These are phyloP conservation scores for Alcedo quadribrachys DNA, from an alignment of 2,797 vertebrate genomes.

Conservation along the genomic window DNA sequence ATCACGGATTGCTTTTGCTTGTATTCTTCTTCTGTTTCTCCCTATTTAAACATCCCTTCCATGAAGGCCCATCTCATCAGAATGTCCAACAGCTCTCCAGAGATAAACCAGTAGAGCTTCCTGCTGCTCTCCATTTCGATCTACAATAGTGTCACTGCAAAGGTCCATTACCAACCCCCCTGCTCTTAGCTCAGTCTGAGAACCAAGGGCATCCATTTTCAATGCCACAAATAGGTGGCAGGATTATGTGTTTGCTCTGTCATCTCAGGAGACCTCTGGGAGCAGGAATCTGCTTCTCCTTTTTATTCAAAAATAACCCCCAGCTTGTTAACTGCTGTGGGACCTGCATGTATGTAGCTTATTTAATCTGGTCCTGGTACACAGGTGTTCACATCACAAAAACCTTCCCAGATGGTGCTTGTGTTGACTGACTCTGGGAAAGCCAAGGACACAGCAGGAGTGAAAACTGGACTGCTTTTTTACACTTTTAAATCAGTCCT, in stretches of 20 bases:
- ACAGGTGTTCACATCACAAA: conserved; percentile 6
- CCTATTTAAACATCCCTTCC: not conserved
- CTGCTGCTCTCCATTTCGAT: not conserved
- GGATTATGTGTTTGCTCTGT: not conserved
- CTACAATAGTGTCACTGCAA: not conserved
- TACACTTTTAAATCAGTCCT: not conserved
- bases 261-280: not conserved
- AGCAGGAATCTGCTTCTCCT: not conserved
- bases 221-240: not conserved
- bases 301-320: not conserved
- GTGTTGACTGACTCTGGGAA: not conserved
- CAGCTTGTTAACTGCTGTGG: not conserved
- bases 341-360: not conserved
- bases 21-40: not conserved
- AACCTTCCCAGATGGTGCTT: conserved; percentile 26
- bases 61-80: not conserved
- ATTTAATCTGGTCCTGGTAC: not conserved
- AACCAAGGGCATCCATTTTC: not conserved
- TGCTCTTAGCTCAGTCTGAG: not conserved
- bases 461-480: not conserved
- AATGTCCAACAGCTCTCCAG: not conserved
- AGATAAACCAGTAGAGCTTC: not conserved
- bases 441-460: conserved; percentile 3
- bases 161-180: not conserved
- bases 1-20: not conserved